Base-by-base conservation (phyloP, 1,140 invertebrate genomes). In the Battus philenor region DNA sequence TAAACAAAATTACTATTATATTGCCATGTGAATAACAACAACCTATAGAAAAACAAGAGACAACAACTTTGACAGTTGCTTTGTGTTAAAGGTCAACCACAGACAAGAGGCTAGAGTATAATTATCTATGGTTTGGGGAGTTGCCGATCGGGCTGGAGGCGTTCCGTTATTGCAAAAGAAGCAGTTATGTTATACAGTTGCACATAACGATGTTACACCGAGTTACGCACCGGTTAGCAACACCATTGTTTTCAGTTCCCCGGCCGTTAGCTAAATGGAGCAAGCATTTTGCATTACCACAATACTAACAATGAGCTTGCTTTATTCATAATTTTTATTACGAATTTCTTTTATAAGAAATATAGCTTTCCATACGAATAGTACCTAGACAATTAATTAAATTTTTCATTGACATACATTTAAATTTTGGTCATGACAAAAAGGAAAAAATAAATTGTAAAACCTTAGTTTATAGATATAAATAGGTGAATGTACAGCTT, bases 131-230 rank as follows among this genome's bases (percentile, higher is more conserved):
- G 8, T 41, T 41, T 41, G 24, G 38, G 38, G 24, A 41, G 38
- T 22, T 41, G 10, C 38, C 38, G 38, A 41, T 41, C 38, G 47
- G 34, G 18, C 31, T 3, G 32, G 49, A 50, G 54, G 54, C 54
- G 57, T 61, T 56, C 59, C 62, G 62, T 69, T 69, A 69, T 63
- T 60, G 54, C 54, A 64, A 61, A 49, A 56, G 43, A 54, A 52
- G 53, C 38, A 29, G 38, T 41, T 41, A 41, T 41, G 38, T 41
- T 41, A 41, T 29, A 41, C 38, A 41, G 38, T 41, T 41, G 38
- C 38, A 41, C 12, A 41, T 29, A 41, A 41, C 38, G 38, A 49
- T 16, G 48, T 52, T 55, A 56, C 49, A 54, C 50, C 34, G 46
- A 38, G 55, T 62, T 58, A 62, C 59, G 51, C 36, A 26, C 17